A percentile compares a stretch with the other conserved stretches of the same genome.
Conservation (phyloP, 2,113 vertebrate species). For the Oenanthe oenanthe region DNA sequence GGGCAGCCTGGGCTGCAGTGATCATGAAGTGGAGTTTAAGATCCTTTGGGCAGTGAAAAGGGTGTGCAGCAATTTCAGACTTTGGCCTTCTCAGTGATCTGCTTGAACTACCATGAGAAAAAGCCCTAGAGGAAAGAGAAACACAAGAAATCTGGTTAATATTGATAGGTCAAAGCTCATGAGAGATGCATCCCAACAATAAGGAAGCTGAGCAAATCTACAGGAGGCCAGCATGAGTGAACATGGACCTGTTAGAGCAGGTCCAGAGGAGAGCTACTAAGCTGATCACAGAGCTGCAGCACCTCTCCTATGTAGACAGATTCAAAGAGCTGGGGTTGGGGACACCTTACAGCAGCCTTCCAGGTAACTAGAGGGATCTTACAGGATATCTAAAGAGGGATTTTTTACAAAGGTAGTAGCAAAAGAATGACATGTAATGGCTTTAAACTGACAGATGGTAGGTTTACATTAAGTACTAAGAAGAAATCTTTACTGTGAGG, state of each 20-base stretch:
- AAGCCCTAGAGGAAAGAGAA: not conserved
- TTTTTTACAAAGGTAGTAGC: not conserved
- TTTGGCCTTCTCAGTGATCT: not conserved
- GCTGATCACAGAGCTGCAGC: not conserved
- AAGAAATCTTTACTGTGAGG: not conserved
- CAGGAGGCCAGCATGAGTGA: too few species aligned
- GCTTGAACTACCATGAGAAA: not conserved
- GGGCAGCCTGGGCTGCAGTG: not conserved
- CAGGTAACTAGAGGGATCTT: not conserved
- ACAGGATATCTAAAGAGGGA: not conserved
- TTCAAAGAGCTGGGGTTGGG: not conserved
- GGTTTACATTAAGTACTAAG: not conserved
- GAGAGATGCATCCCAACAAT: not conserved
- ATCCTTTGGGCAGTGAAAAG: not conserved
- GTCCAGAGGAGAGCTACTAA: not conserved
- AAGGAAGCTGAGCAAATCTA: not conserved
- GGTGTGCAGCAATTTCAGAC: not conserved
- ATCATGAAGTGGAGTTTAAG: not conserved
- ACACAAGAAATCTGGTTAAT: not conserved
- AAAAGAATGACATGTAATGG: accelerated
- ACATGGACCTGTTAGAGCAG: not conserved
- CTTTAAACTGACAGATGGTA: not conserved
- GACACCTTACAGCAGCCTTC: not conserved
- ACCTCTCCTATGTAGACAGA: accelerated
- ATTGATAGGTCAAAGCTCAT: not conserved